Evolutionary conservation across 2,113 vertebrate species (phyloP), one percentile per base, ranked within the genome.

Genomic region (Oceanites oceanicus): DNA sequence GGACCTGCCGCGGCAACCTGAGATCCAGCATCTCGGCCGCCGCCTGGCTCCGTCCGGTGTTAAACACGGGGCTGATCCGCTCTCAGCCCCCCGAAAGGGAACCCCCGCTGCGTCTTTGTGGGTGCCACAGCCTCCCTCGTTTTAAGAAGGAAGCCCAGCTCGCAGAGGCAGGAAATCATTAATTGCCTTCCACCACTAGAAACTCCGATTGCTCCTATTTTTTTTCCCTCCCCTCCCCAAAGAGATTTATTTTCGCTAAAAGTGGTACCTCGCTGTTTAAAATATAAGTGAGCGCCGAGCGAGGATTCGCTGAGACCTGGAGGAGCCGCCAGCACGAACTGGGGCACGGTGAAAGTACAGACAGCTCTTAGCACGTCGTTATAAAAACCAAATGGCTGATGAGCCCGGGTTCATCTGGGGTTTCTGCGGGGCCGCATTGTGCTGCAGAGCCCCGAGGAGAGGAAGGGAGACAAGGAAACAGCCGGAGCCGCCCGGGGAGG

Each of bases 341-440:
- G 93, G 94, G 88, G 44, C 88, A 42, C 1, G 10, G 86, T 79
- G 89, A 94, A 94, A 93, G 96, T 71, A 36, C 89, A 81, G 88
- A 3, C 77, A 10, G 74, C 83, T 78, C 72, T 59, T 19, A 9
- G 75, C 71, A 53, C 67, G 2, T 67, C 8, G 1, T 78, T 32
- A 38, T 23, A 26, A 72, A 80, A 83, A 44, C 40, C 47, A 2
- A 59, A 36, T 9, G 49, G 50, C 65, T 32, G 86, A 45, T 47
- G 68, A 92, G 75, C 11, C 20, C 8, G 92, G 82, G 86, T 95
- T 96, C 92, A 92, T 65, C 58, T 65, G 52, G 94, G 88, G 82
- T 85, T 91, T 52, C 81, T 29, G 59, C 5, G 10, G 58, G 74
- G 86, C 92, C 13, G 32, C 92, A 58, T 86, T 86, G 94, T 90